A percentile compares a stretch with the other conserved stretches of the same genome.
These are phyloP conservation scores for Chymomyza costata DNA, from an alignment of 1,140 invertebrate species.

Conservation along the genomic window DNA sequence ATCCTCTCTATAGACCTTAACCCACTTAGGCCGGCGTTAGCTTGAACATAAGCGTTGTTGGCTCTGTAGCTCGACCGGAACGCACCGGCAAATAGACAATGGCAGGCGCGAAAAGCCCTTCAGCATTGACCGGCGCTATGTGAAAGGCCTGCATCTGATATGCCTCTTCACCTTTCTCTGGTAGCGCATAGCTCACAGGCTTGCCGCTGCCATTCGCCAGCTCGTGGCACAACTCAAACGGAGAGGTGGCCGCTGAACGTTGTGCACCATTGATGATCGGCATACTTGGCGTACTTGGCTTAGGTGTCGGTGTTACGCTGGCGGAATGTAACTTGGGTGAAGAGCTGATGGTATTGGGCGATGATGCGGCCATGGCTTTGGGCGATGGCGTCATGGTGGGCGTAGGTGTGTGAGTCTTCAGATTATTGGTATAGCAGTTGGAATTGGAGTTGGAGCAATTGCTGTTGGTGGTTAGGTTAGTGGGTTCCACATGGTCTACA, in stretches of 20 bases:
- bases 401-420: slow-evolving; percentile 25
- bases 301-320: not conserved
- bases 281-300: slow-evolving; percentile 29
- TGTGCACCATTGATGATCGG: slow-evolving; percentile 26
- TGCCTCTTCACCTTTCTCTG: slow-evolving; percentile 42
- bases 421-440: slow-evolving; percentile 9
- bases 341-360: not conserved
- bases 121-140: slow-evolving; percentile 49
- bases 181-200: slow-evolving; percentile 56
- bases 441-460: slow-evolving; percentile 14
- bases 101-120: slow-evolving; percentile 84
- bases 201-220: slow-evolving; percentile 58
- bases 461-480: slow-evolving; percentile 43
- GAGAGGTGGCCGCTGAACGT: slow-evolving; percentile 61
- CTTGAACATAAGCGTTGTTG: slow-evolving; percentile 89
- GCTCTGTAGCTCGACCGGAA: slow-evolving; percentile 83
- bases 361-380: slow-evolving; percentile 3
- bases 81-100: slow-evolving; percentile 94
- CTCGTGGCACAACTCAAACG: slow-evolving; percentile 48
- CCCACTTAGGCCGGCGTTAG: slow-evolving; percentile 87
- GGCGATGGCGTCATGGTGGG: slow-evolving; percentile 24
- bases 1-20: slow-evolving; percentile 4
- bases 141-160: slow-evolving; percentile 74
- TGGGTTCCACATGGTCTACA: slow-evolving; percentile 37
- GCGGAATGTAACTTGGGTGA: slow-evolving; percentile 31